These are phyloP conservation scores for Pachydiplax longipennis DNA, from an alignment of 2,888 invertebrate genomes.

Conservation along the genomic window DNA sequence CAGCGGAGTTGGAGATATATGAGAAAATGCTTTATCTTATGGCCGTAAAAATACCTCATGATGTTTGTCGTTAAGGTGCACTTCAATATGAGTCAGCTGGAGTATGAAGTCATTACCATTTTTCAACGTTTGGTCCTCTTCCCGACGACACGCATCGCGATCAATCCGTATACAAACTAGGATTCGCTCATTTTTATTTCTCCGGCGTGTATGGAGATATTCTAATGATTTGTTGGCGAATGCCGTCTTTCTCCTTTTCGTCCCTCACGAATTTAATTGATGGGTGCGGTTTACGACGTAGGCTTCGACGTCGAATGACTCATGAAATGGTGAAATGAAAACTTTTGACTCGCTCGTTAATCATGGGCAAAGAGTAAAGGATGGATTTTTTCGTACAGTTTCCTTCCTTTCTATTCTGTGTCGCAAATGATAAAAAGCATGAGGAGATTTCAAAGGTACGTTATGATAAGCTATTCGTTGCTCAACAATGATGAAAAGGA, in stretches of 20 bases:
- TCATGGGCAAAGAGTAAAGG: too few species aligned
- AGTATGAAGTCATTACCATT: conserved; percentile 42
- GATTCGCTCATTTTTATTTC: background rate
- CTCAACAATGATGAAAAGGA: too few species aligned
- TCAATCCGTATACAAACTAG: conserved; percentile 20
- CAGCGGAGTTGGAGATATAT: conserved; percentile 41
- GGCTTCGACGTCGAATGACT: conserved; percentile 1
- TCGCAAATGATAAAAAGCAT: too few species aligned
- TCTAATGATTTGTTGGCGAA: conserved; percentile 44
- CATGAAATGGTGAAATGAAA: conserved; percentile 1
- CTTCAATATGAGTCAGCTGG: conserved; percentile 41
- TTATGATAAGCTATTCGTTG: too few species aligned
- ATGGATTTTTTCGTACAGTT: too few species aligned
- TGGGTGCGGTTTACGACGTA: conserved; percentile 6
- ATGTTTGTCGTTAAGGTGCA: conserved; percentile 45
- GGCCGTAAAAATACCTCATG: conserved; percentile 44
- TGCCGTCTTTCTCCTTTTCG: background rate
- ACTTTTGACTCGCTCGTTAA: background rate
- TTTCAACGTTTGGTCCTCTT: conserved; percentile 41
- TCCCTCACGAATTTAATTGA: conserved; percentile 32
- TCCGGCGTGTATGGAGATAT: conserved; percentile 7
- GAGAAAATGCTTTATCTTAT: conserved; percentile 42
- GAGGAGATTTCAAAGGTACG: too few species aligned
- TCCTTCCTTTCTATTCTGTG: too few species aligned
- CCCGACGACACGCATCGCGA: conserved; percentile 16